Base-by-base conservation (phyloP, 2,113 vertebrate species). In the Lethenteron camtschaticum region DNA sequence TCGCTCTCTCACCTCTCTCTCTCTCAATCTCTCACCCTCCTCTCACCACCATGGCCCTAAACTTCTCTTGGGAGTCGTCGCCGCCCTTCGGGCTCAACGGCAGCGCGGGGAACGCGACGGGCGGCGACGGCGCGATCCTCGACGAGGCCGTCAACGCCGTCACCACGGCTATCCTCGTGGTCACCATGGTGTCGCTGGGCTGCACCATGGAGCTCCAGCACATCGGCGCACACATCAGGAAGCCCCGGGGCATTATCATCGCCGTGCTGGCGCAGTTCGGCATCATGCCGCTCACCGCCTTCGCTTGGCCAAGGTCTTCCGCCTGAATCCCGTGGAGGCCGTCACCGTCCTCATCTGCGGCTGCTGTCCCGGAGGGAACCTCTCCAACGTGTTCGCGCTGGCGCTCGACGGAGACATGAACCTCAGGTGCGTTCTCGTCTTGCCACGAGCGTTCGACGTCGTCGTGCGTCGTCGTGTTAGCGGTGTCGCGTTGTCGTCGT, bases 231-330 rank as follows among this genome's bases (percentile, higher is more conserved):
- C 81, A 88, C 75, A 70, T 91, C 57, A 16, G 80, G 55, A 85
- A 77, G 63, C 86, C 85, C 1, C 87, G 84, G 77, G 85, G 82
- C 1, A 70, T 85, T 12, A 74, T 68, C 70, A 78, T 85, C 18
- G 85, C 85, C 0, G 11, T 86, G 69, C 10, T 81, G 69, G 77
- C 86, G 4, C 89, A 90, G 76, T 88, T 85, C 0, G 81, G 84
- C 56, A 74, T 90, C 75, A 89, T 89, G 85, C 87, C 88, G 13
- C 72, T 90, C 56, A 77, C 81, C 1, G 85, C 86, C 9, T 87
- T 85, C 59, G 3, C 69, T 8, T 88, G 58, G 81, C 82, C 71
- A 87, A 82, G 75, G 0, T 80, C 14, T 79, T 90, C 68, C 73
- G 57, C 68, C 74, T 89, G 73, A 71, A 68, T 3, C 57, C 80